Evolutionary conservation across 2,888 invertebrate genomes (phyloP), one percentile per base, ranked within the genome.

Genomic region (Acronicta psi): DNA sequence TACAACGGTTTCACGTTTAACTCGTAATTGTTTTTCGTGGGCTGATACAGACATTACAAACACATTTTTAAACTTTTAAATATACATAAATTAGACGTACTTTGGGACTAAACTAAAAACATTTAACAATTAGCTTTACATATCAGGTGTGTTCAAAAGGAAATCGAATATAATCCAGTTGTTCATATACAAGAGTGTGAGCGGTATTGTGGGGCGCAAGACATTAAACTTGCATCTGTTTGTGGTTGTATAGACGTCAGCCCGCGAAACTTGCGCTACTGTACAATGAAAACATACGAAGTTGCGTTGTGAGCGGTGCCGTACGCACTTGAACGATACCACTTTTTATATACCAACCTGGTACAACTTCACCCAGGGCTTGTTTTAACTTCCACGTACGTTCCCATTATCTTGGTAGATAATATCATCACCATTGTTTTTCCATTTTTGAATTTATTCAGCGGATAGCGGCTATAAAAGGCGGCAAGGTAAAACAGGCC

Each of bases 221-320:
- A 86, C 88, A 90, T 89, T 91, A 90, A 91, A 91, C 84, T 89
- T 91, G 90, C 87, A 91, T 91, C 88, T 88, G 89, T 87, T 86
- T 86, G 88, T 82, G 88, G 86, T 77, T 83, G 85, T 87, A 85
- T 84, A 84, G 84, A 87, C 82, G 83, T 82, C 83, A 77, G 79
- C 62, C 71, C 62, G 69, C 57, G 67, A 71, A 87, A 87, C 84
- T 88, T 88, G 79, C 66, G 64, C 76, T 59, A 52, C 57, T 68
- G 59, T 66, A 50, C 38, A 17, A 31, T 52, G 66, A 13, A 73
- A 75, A 82, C 75, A 84, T 57, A 83, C 63, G 67, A 64, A 34
- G 0, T 9, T 7, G 4, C 16, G 59, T 31, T 29, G 0, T n/a
- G 18, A 34, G 17, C 20, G 36, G 25, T 9, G 3, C 14, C 49